Evolutionary conservation across 2,113 vertebrate species (phyloP), one percentile per base, ranked within the genome.

Genomic region (Alaudala cheleensis): DNA sequence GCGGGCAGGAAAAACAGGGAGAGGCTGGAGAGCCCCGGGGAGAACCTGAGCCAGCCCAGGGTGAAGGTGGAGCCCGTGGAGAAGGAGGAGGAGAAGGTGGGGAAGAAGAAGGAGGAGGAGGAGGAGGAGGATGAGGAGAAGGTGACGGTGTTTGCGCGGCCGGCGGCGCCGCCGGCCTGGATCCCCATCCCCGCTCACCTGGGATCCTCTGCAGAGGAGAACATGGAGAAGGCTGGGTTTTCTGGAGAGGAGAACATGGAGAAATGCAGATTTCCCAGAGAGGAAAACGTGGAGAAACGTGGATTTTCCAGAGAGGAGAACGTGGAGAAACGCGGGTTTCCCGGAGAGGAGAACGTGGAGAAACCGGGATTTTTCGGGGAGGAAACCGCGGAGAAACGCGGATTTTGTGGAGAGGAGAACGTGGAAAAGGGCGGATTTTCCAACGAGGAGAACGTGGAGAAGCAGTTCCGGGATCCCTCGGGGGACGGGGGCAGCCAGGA

Each of bases 1-100:
- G 94, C 83, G 6, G 98, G 98, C 2, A 73, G 98, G 1, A 98
- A 98, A 10, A 96, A 98, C 93, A 60, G 97, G 0, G 98, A 98
- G 73, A 85, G 97, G 50, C 49, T 67, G 2, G 97, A 96, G 11
- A 97, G 95, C 24, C 73, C 88, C 0, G 97, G 97, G 79, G 97
- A 15, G 6, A 42, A 14, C 42, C 40, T 14, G 11, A 14, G 14
- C 40, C 40, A 28, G 5, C 5, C 67, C 3, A 78, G 96, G 22
- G 95, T 98, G 8, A 98, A 98, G n/a, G 92, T 97, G 14, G 98
- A 98, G 45, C 97, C 96, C 1, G 4, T 21, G 6, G 98, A 90
- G 33, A 97, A 98, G 14, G 14, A 86, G 1, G 70, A 90, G 40
- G 40, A 44, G 44, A 92, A 40, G 89, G 31, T 0, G 0, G 34